Evolutionary conservation across 30 jellyfish, hydroid and myxozoan species (phyloP), one percentile per base, ranked within the genome.

Genomic region (Hydractinia echinata): DNA sequence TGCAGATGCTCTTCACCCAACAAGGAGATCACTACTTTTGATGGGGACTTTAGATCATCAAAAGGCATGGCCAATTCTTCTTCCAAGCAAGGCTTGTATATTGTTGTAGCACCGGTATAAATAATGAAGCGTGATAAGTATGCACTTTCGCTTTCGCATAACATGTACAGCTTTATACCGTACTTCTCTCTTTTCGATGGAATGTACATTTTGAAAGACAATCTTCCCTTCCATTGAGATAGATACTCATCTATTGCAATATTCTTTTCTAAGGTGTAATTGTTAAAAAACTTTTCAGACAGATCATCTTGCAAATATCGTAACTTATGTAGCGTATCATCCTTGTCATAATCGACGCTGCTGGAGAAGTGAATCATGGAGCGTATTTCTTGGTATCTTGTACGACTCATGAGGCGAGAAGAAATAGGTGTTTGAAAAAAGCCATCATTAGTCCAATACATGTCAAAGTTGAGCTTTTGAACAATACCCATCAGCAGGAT

Each of bases 1-100:
- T n/a, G 76, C 16, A 10, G 15, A 48, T 14, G 18, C 10, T n/a
- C 79, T 14, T 48, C 77, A 50, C 14, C 76, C 77, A 73, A 10
- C 77, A 73, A 51, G 49, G 78, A 14, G 10, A 73, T 10, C 15
- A 73, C 83, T 8, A 50, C 77, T 73, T 73, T 73, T 73, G 77
- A 73, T 10, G 16, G 49, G 20, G 15, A 8, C 49, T n/a, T 48
- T 10, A 10, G 49, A 14, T 73, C 83, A 19, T 73, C 83, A 73
- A 73, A 73, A 10, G 77, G 11, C 10, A 10, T 14, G 8, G 83
- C 19, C 20, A 14, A 14, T n/a, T n/a, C n/a, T n/a, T n/a, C n/a
- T n/a, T n/a, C n/a, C n/a, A n/a, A n/a, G n/a, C n/a, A n/a, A n/a
- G n/a, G n/a, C n/a, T n/a, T n/a, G n/a, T n/a, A n/a, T n/a, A n/a